phyloP scores from a whole-genome alignment of 2,888 invertebrate species.

The Thalpophila matura region DNA sequence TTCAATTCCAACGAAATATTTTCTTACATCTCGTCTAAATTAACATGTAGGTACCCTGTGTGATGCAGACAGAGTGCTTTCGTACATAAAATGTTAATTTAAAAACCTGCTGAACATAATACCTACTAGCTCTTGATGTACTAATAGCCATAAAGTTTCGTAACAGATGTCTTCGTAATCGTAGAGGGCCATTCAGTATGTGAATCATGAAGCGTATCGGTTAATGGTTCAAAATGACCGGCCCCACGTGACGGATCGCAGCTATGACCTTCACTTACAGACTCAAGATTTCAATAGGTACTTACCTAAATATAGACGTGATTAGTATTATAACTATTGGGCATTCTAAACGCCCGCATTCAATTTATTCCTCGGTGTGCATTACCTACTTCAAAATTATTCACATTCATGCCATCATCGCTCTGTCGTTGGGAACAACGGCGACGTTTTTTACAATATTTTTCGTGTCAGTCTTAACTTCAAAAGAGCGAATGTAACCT shows the following conservation, averaged over 20 bases:
- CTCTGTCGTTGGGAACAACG: constrained; percentile 34
- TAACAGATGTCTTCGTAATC: constrained; percentile 54
- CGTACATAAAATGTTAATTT: constrained; percentile 63
- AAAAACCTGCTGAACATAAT: constrained; percentile 42
- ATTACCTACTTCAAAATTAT: constrained; percentile 37
- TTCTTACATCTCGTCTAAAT: constrained; percentile 55
- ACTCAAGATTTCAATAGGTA: constrained; percentile 61
- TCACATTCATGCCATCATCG: constrained; percentile 39
- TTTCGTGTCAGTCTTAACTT: constrained; percentile 59
- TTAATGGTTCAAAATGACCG: constrained; percentile 79
- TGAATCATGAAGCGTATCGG: constrained; percentile 79
- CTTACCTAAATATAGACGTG: constrained; percentile 60
- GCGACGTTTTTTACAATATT: constrained; percentile 54
- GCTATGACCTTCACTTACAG: constrained; percentile 74
- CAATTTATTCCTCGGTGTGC: constrained; percentile 25
- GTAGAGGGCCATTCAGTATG: constrained; percentile 56
- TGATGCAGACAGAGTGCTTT: constrained; percentile 56
- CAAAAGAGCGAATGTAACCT: constrained; percentile 73
- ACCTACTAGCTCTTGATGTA: constrained; percentile 33
- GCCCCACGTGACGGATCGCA: constrained; percentile 70
- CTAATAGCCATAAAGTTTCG: constrained; percentile 31
- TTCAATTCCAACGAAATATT: constrained; percentile 55
- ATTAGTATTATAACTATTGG: constrained; percentile 49
- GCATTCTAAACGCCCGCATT: constrained; percentile 19
- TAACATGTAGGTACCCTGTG: constrained; percentile 55